A percentile compares a stretch with the other conserved stretches of the same genome.
phyloP scores from a whole-genome alignment of 1,140 invertebrate genomes.

The Drosophila insularis region DNA sequence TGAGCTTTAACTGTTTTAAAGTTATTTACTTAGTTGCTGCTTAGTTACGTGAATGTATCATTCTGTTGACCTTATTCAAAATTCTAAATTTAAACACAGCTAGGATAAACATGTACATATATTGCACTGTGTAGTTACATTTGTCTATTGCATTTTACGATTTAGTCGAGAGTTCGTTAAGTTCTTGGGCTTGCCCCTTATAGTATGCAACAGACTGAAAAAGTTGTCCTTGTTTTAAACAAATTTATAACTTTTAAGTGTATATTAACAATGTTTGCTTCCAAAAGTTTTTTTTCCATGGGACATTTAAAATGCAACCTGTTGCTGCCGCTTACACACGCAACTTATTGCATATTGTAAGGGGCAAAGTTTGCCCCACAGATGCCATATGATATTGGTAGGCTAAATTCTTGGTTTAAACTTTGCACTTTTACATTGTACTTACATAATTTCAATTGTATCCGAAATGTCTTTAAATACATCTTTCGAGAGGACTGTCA shows the following conservation, averaged over 20 bases:
- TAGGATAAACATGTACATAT: background rate
- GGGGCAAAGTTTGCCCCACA: background rate
- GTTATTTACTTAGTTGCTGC: background rate
- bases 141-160: no score
- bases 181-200: no score
- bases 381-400: background rate
- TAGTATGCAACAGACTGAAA: no score
- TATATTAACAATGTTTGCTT: no score
- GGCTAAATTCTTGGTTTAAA: conserved; percentile 1
- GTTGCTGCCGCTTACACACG: no score
- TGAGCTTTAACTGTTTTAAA: background rate
- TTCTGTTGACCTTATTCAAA: background rate
- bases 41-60: background rate
- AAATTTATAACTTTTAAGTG: no score
- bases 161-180: no score
- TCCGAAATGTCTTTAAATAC: conserved; percentile 82
- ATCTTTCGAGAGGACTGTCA: conserved; percentile 83
- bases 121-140: no score
- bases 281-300: no score
- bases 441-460: conserved; percentile 84
- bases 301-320: no score
- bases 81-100: background rate
- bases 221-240: no score
- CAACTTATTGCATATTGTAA: background rate
- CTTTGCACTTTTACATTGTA: no score